phyloP scores from a whole-genome alignment of 2,797 vertebrate species.

The Acrossocheilus fasciatus region DNA sequence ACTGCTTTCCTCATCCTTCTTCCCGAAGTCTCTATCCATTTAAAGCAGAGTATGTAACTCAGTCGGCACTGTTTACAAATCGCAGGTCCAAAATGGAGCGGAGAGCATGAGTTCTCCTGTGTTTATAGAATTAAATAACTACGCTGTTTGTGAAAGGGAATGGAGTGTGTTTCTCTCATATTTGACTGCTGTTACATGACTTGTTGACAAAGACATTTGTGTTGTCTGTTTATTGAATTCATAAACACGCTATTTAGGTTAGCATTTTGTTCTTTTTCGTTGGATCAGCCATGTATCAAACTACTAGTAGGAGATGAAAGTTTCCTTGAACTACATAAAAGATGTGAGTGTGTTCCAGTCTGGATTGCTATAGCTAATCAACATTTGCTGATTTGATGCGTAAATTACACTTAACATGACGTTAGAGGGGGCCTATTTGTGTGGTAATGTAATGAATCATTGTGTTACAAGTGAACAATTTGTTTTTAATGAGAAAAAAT shows the following conservation, averaged over 20 bases:
- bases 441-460: not conserved
- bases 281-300: not conserved
- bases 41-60: constrained; percentile 39
- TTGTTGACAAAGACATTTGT: not conserved
- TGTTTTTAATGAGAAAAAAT: not conserved
- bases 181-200: not conserved
- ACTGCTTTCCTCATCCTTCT: not conserved
- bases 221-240: not conserved
- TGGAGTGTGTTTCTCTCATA: not conserved
- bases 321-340: not conserved
- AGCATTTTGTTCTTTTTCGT: not conserved
- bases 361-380: not conserved
- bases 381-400: not conserved
- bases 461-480: not conserved
- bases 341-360: not conserved
- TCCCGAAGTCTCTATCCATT: constrained; percentile 38
- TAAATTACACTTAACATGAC: not conserved
- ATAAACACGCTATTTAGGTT: not conserved
- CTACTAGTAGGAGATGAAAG: not conserved
- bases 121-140: constrained; percentile 46
- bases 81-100: constrained; percentile 26
- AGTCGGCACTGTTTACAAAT: constrained; percentile 30
- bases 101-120: constrained; percentile 9
- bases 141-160: constrained; percentile 24
- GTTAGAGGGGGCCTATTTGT: not conserved